Evolutionary conservation across 2,797 vertebrate species (phyloP).

Genomic region (Clarias platycephalus): DNA sequence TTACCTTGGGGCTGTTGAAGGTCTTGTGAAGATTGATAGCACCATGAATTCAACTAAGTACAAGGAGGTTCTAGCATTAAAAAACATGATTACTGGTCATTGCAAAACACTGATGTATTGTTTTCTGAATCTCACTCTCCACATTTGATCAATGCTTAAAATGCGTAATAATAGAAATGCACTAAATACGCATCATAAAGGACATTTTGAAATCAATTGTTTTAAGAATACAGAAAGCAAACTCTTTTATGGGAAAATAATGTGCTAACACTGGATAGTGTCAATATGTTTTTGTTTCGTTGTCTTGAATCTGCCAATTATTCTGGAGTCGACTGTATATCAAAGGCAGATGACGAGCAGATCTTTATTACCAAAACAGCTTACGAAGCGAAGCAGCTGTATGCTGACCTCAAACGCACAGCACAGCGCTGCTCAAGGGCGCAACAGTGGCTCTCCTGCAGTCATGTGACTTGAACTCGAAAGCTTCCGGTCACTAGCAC

Average conservation of each 20-base stretch:
- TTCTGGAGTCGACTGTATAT: neutral
- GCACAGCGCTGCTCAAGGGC: slow-evolving; percentile 3
- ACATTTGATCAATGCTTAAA: neutral
- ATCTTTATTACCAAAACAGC: slow-evolving; percentile 17
- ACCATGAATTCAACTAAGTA: neutral
- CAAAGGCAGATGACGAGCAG: neutral
- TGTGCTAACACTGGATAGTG: neutral
- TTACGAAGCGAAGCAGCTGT: slow-evolving; percentile 31
- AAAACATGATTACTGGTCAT: neutral
- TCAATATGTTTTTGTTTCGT: neutral
- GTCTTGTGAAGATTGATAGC: neutral
- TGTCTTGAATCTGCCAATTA: slow-evolving; percentile 16
- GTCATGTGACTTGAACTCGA: slow-evolving; percentile 18
- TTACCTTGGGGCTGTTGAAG: neutral
- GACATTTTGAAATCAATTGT: neutral
- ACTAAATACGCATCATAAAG: neutral
- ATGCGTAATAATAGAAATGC: neutral
- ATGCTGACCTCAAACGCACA: slow-evolving; percentile 21
- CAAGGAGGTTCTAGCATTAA: neutral
- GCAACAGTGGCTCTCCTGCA: slow-evolving; percentile 10
- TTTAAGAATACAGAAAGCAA: neutral
- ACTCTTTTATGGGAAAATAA: neutral
- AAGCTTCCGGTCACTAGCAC: slow-evolving; percentile 25
- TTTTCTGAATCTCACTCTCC: neutral
- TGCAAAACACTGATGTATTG: neutral